Evolutionary conservation across 2,888 invertebrate genomes (phyloP), one percentile per base, ranked within the genome.

Genomic region (Rhamnusium bicolor): DNA sequence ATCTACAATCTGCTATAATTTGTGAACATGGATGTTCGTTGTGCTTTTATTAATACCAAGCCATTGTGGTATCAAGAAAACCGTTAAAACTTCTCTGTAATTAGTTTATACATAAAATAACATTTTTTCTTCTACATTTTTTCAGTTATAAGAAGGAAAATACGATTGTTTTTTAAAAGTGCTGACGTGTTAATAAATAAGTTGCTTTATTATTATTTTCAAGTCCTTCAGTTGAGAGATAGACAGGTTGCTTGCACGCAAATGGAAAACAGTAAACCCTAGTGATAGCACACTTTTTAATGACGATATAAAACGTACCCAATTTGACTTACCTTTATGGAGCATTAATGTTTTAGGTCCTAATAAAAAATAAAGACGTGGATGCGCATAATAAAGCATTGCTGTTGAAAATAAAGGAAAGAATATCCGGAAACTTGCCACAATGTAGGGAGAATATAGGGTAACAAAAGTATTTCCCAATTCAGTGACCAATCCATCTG

Each of bases 251-350:
- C 54, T 27, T 56, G 10, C 53, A 32, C 21, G 8, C 53, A 67
- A 21, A 66, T 29, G 40, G 32, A 56, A 46, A 32, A 58, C 18
- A 32, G 32, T 32, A 58, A 53, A 58, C 32, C 8, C 18, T 32
- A 19, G 32, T 32, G 58, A 58, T 29, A 58, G 32, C 14, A 32
- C 8, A 29, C 32, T 16, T 58, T 58, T 58, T 58, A 58, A 18
- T 58, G 58, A 32, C 58, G 16, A 19, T 29, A 58, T 58, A 58
- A 58, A 58, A 58, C 58, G 32, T 58, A 58, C 58, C 58, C 32
- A 58, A 58, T 58, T 58, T 32, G 32, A 32, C 32, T 58, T 58
- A 58, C 29, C 32, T 58, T 58, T 58, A 58, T 58, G 32, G 32
- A 16, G 16, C 58, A 27, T 56, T 32, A 58, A 58, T 32, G 18